Conservation (phyloP, 2,797 vertebrate species). For the Gephyroberyx darwinii region DNA sequence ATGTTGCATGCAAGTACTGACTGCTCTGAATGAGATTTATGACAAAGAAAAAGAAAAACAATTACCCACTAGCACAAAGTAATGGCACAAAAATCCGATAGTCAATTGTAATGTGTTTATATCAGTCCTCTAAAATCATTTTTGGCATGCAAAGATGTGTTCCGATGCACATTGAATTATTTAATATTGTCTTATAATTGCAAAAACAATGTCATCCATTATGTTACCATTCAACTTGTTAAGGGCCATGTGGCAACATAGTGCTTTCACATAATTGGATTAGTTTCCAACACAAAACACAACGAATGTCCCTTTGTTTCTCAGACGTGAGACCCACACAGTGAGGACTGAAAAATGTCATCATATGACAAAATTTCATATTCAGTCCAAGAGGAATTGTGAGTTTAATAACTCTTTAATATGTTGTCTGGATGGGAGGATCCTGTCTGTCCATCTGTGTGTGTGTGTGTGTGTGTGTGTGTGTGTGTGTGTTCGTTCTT, state of each 20-base stretch:
- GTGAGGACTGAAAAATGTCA: slow-evolving; percentile 1
- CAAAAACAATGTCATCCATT: slow-evolving; percentile 50
- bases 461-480: no score
- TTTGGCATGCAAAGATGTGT: slow-evolving; percentile 46
- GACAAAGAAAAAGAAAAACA: slow-evolving; percentile 6
- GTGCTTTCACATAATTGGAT: slow-evolving; percentile 18
- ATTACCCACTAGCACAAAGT: not conserved
- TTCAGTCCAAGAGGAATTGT: slow-evolving; percentile 1
- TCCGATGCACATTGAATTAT: slow-evolving; percentile 36
- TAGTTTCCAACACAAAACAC: not conserved
- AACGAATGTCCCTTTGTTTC: not conserved
- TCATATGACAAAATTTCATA: slow-evolving; percentile 2
- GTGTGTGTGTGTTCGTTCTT: no score
- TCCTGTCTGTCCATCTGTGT: not conserved
- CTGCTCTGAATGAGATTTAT: no score
- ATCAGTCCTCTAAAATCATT: slow-evolving; percentile 23
- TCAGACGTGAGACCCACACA: not conserved
- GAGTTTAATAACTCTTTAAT: not conserved
- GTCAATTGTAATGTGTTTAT: slow-evolving; percentile 11
- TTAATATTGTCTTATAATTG: slow-evolving; percentile 29
- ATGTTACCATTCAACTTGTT: slow-evolving; percentile 9
- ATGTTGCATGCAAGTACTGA: no score
- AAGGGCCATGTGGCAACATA: slow-evolving; percentile 3
- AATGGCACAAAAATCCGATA: not conserved
- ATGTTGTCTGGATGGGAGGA: not conserved